Percentiles rank a stretch among this genome's conserved stretches.
Evolutionary conservation across 2,113 vertebrate species (phyloP).

Genomic region (Pleuronectes platessa): DNA sequence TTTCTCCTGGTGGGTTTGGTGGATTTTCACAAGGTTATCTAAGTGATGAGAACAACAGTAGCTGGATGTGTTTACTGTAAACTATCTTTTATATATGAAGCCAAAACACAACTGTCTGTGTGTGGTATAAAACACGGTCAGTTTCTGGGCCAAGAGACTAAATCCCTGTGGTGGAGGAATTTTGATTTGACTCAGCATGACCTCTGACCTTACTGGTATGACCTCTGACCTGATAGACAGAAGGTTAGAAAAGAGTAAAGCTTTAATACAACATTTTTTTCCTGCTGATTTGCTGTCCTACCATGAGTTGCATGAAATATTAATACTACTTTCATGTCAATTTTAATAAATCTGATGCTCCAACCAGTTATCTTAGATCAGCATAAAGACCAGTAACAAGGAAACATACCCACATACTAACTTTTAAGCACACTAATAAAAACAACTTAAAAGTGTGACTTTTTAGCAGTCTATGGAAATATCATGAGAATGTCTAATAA

Average conservation of each 20-base stretch:
- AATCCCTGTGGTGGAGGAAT: neutral
- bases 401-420: no score
- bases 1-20: conserved; percentile 88
- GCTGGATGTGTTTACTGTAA: neutral
- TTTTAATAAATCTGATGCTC: no score
- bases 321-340: no score
- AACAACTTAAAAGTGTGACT: no score
- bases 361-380: no score
- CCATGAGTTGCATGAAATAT: no score
- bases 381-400: neutral
- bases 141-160: neutral
- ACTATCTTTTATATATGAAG: neutral
- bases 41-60: neutral
- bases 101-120: conserved; percentile 13
- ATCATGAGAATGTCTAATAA: neutral
- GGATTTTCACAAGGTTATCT: neutral
- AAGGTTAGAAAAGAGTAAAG: neutral
- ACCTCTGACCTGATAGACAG: neutral
- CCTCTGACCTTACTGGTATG: no score
- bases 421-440: no score
- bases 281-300: no score
- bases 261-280: no score
- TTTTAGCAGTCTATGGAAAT: no score
- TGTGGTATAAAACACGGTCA: neutral
- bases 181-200: neutral